Conservation (phyloP, 2,888 invertebrate genomes). For the Tanypteryx hageni region DNA sequence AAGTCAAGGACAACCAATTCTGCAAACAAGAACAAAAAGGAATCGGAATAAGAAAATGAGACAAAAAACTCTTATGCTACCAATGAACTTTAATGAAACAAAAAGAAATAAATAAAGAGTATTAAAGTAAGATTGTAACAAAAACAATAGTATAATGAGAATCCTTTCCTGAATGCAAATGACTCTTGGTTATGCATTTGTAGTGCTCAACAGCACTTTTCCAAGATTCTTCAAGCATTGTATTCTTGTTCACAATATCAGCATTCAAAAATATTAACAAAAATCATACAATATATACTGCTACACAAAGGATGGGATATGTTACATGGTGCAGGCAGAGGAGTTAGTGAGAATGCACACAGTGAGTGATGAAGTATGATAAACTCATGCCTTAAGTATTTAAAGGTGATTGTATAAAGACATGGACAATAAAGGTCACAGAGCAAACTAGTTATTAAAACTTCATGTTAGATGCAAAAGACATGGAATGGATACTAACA, state of each 20-base stretch:
- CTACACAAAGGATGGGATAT: slow-evolving; percentile 25
- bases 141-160: slow-evolving; percentile 30
- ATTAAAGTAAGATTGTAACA: neutral
- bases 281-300: neutral
- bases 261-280: slow-evolving; percentile 28
- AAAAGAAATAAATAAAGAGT: slow-evolving; percentile 39
- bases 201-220: neutral
- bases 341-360: neutral
- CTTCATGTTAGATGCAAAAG: slow-evolving; percentile 43
- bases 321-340: neutral
- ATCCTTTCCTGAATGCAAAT: neutral
- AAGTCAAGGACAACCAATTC: slow-evolving; percentile 55
- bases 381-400: slow-evolving; percentile 44
- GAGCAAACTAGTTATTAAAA: slow-evolving; percentile 37
- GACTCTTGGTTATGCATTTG: slow-evolving; percentile 19
- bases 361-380: slow-evolving; percentile 2
- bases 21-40: slow-evolving; percentile 51
- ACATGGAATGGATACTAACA: slow-evolving; percentile 57
- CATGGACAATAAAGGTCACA: slow-evolving; percentile 18
- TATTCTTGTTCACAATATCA: neutral
- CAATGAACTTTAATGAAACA: neutral
- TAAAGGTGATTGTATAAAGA: slow-evolving; percentile 47
- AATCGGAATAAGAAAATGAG: neutral
- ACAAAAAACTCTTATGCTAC: slow-evolving; percentile 1
- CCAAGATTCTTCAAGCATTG: neutral